A percentile compares a stretch with the other conserved stretches of the same genome.
phyloP scores from a whole-genome alignment of 2,888 invertebrate genomes.

The Trissoscelio sp. region DNA sequence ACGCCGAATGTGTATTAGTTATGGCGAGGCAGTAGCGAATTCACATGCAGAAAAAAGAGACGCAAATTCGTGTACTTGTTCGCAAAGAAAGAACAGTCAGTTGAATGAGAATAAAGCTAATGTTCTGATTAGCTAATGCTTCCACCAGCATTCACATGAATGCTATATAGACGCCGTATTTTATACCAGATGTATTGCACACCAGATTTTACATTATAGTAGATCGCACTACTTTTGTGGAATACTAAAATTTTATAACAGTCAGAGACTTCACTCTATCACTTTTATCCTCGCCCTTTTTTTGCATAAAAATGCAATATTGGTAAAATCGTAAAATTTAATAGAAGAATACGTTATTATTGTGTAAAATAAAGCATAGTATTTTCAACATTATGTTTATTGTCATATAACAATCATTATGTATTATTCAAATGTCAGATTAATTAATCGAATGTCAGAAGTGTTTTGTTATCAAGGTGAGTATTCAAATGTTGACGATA shows the following conservation, averaged over 20 bases:
- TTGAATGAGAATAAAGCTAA: conserved; percentile 20
- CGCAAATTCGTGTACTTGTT: conserved; percentile 6
- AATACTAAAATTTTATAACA: not conserved
- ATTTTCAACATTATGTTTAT: too few species aligned
- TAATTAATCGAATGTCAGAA: too few species aligned
- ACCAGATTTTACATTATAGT: not conserved
- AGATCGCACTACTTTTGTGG: not conserved
- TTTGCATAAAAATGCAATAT: too few species aligned
- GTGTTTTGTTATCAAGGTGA: too few species aligned
- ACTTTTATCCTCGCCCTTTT: too few species aligned
- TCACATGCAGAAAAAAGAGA: not conserved
- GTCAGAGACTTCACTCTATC: too few species aligned
- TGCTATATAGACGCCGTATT: not conserved
- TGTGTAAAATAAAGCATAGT: too few species aligned
- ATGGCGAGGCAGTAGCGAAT: conserved; percentile 18
- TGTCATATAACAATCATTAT: too few species aligned
- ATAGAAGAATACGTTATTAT: too few species aligned
- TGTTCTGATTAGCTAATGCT: conserved; percentile 38
- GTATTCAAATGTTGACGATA: too few species aligned
- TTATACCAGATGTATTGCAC: not conserved
- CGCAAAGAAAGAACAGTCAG: conserved; percentile 1
- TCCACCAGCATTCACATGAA: not conserved
- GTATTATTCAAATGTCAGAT: too few species aligned
- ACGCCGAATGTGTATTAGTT: conserved; percentile 46
- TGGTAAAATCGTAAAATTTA: too few species aligned